Conservation (phyloP, 2,797 vertebrate species). For the Amblyraja radiata region DNA sequence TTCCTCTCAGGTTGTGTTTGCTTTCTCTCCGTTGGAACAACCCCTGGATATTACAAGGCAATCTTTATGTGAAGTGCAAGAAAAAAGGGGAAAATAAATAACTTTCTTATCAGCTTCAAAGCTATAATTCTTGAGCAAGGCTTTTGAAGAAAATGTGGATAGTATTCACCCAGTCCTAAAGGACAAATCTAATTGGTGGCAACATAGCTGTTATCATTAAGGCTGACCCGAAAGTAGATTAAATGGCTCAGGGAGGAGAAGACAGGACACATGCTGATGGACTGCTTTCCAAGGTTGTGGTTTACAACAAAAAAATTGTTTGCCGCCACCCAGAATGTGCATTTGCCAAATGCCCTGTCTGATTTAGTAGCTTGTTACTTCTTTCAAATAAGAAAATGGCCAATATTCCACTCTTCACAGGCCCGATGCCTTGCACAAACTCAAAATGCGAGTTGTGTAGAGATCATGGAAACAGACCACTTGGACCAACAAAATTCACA, state of each 20-base stretch:
- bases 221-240: not conserved
- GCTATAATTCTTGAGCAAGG: not conserved
- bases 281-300: not conserved
- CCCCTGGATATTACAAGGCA: too few relatives aligned
- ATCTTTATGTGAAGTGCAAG: not conserved
- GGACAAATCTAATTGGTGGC: not conserved
- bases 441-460: not conserved
- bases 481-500: not conserved
- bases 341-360: not conserved
- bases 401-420: not conserved
- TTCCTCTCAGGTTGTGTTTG: too few relatives aligned
- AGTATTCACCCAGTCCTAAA: not conserved
- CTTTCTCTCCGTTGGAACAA: too few relatives aligned
- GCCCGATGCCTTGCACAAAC: not conserved
- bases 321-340: not conserved
- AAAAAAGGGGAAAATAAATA: not conserved
- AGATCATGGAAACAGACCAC: not conserved
- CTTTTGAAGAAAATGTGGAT: not conserved
- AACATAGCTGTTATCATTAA: not conserved
- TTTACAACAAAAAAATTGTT: not conserved
- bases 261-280: not conserved
- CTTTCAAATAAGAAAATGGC: not conserved
- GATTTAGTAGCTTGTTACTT: not conserved
- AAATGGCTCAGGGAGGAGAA: not conserved
- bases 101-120: not conserved